These are phyloP conservation scores for Percopsis omiscomaycus DNA, from an alignment of 2,797 vertebrate species.

Conservation along the genomic window DNA sequence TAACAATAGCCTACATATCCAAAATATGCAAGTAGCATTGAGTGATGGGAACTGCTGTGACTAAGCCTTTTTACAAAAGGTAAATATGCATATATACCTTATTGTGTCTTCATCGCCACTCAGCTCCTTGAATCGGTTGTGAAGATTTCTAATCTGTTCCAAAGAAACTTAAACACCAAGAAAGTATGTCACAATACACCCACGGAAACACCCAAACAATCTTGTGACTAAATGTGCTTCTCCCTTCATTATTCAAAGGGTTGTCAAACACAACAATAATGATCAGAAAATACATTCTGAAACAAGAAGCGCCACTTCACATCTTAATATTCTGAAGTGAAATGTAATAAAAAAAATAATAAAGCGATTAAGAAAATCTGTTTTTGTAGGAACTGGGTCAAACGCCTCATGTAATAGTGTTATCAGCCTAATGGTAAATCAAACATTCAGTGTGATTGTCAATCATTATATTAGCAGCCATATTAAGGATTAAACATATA, in stretches of 20 bases:
- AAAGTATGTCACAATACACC: background rate
- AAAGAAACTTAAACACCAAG: slow-evolving; percentile 79
- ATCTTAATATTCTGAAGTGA: background rate
- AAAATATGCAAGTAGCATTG: too few species aligned
- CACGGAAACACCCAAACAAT: background rate
- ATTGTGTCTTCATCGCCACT: slow-evolving; percentile 84
- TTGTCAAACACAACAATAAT: background rate
- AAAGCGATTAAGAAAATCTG: background rate
- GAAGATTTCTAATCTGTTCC: slow-evolving; percentile 89
- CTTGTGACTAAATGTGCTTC: background rate
- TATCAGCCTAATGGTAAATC: slow-evolving; percentile 35
- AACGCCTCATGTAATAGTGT: background rate
- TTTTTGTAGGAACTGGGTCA: background rate
- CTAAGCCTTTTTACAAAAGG: background rate
- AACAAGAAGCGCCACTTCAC: background rate
- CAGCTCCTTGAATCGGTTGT: slow-evolving; percentile 86
- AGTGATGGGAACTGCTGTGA: too few species aligned
- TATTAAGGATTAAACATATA: slow-evolving; percentile 12
- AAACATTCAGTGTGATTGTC: slow-evolving; percentile 33
- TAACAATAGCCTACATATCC: background rate
- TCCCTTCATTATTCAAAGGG: background rate
- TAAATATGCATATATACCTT: slow-evolving; percentile 72
- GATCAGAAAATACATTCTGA: background rate
- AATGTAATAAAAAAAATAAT: background rate
- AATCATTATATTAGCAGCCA: too few species aligned